Percentiles rank a stretch among this genome's conserved stretches.
phyloP scores from a whole-genome alignment of 2,113 vertebrate species.

The Ceyx cyanopectus region DNA sequence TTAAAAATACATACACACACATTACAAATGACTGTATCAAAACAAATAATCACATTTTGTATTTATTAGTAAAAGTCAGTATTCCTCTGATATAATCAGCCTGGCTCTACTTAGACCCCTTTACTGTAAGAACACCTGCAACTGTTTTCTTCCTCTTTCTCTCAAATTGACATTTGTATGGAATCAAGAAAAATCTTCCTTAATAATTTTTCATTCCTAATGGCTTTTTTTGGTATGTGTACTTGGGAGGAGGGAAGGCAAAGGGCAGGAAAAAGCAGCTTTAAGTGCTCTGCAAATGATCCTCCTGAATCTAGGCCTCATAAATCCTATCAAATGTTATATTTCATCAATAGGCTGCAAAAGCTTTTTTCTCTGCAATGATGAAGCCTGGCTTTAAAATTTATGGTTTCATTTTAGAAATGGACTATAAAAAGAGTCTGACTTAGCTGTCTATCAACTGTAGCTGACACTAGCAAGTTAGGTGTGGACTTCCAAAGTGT shows the following conservation, averaged over 20 bases:
- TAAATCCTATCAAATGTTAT: slow-evolving; percentile 86
- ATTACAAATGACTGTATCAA: slow-evolving; percentile 16
- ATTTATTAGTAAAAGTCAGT: slow-evolving; percentile 38
- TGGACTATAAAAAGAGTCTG: slow-evolving; percentile 84
- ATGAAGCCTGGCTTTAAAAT: slow-evolving; percentile 82
- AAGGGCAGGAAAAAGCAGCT: slow-evolving; percentile 80
- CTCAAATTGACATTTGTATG: slow-evolving; percentile 69
- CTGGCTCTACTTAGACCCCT: background rate
- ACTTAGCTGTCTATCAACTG: slow-evolving; percentile 80
- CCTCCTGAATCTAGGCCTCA: slow-evolving; percentile 81
- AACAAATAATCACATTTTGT: slow-evolving; percentile 51
- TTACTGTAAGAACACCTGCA: slow-evolving; percentile 18
- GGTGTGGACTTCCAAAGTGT: slow-evolving; percentile 68
- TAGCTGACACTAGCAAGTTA: slow-evolving; percentile 75
- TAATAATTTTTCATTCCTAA: slow-evolving; percentile 82
- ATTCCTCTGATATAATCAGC: background rate
- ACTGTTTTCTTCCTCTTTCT: slow-evolving; percentile 53
- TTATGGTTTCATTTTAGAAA: slow-evolving; percentile 90
- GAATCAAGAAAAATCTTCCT: slow-evolving; percentile 74
- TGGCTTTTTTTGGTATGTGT: slow-evolving; percentile 74
- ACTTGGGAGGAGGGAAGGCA: slow-evolving; percentile 71
- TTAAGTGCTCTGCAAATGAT: slow-evolving; percentile 88
- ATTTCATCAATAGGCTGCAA: slow-evolving; percentile 83
- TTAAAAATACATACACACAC: slow-evolving; percentile 45
- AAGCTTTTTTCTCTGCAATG: slow-evolving; percentile 79